Evolutionary conservation across 1,140 invertebrate species (phyloP).

Genomic region (Agrilus planipennis): DNA sequence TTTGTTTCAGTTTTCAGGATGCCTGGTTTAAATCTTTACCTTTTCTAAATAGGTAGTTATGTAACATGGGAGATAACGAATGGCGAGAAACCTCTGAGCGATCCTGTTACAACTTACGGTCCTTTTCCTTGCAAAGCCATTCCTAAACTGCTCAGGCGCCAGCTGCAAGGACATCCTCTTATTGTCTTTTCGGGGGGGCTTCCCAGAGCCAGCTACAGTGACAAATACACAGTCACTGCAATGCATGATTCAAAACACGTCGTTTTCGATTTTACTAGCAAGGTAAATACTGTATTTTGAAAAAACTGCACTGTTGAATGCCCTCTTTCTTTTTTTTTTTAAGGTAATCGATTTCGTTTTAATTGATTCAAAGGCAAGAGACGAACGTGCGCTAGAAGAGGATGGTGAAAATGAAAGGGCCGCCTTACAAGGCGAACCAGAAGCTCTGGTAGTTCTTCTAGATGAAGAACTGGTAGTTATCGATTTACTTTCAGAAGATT

Average conservation of each 20-base stretch:
- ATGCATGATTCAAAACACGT: constrained; percentile 65
- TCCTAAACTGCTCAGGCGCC: constrained; percentile 56
- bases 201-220: constrained; percentile 83
- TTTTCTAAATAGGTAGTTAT: constrained; percentile 32
- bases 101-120: constrained; percentile 73
- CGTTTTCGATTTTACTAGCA: constrained; percentile 90
- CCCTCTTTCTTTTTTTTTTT: too few relatives aligned
- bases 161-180: constrained; percentile 23
- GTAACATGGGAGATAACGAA: constrained; percentile 61
- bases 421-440: constrained; percentile 36
- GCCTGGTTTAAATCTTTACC: neutral
- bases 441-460: constrained; percentile 68
- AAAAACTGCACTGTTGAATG: too few relatives aligned
- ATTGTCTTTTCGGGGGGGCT: constrained; percentile 62
- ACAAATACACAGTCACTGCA: constrained; percentile 85
- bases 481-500: constrained; percentile 69
- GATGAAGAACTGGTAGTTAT: constrained; percentile 91
- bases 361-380: constrained; percentile 37
- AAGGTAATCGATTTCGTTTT: constrained; percentile 67
- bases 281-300: constrained; percentile 40
- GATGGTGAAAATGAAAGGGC: constrained; percentile 25
- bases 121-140: constrained; percentile 95
- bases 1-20: neutral
- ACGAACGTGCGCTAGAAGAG: constrained; percentile 35
- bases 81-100: constrained; percentile 50